Percentiles rank a stretch among this genome's conserved stretches.
Conservation (phyloP, 1,140 invertebrate genomes). For the Leptinotarsa texana region DNA sequence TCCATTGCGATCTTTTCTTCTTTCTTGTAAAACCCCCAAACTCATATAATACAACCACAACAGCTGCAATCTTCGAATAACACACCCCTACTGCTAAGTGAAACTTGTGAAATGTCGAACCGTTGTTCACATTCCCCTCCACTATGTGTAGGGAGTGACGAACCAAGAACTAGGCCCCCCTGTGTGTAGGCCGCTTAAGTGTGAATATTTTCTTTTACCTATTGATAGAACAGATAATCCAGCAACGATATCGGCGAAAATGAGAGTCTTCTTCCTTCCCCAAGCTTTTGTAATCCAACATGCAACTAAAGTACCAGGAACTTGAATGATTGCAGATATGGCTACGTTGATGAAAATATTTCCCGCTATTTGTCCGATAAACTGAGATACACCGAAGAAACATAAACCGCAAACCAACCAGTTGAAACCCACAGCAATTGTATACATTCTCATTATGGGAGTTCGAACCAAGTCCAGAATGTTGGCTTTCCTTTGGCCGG, state of each 20-base stretch:
- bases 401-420: constrained; percentile 76
- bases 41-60: no score
- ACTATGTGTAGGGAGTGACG: no score
- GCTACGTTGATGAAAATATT: constrained; percentile 76
- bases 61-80: no score
- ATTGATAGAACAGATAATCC: constrained; percentile 68
- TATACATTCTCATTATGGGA: constrained; percentile 73
- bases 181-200: no score
- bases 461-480: constrained; percentile 73
- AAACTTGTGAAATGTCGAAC: no score
- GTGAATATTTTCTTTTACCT: constrained; percentile 31
- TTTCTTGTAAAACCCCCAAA: no score
- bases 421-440: constrained; percentile 70
- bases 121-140: no score
- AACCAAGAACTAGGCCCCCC: no score
- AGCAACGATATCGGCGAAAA: constrained; percentile 65
- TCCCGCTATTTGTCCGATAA: constrained; percentile 70
- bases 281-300: constrained; percentile 67
- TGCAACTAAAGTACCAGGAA: constrained; percentile 71
- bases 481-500: constrained; percentile 38
- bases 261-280: constrained; percentile 68
- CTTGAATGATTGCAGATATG: constrained; percentile 68
- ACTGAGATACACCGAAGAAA: constrained; percentile 77
- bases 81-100: no score
- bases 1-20: no score